Conservation (phyloP, 2,888 invertebrate genomes). For the Nomada ferruginata region DNA sequence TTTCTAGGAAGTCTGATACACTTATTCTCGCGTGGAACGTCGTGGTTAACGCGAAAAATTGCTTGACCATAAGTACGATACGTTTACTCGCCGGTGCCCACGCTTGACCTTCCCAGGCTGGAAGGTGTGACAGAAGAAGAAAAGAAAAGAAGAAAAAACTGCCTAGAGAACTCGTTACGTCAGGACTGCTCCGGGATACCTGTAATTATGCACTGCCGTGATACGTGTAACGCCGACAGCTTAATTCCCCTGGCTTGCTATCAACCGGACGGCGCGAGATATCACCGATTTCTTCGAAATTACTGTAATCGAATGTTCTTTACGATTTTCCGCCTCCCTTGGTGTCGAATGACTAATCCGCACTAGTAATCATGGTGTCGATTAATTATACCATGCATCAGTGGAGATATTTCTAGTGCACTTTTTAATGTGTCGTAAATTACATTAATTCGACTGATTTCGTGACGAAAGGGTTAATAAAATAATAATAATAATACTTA, state of each 20-base stretch:
- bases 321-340: not conserved
- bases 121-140: slow-evolving; percentile 53
- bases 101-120: slow-evolving; percentile 66
- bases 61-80: slow-evolving; percentile 51
- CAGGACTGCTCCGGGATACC: slow-evolving; percentile 29
- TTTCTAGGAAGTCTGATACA: slow-evolving; percentile 44
- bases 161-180: slow-evolving; percentile 46
- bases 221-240: slow-evolving; percentile 4
- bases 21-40: slow-evolving; percentile 29
- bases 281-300: not conserved
- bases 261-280: not conserved
- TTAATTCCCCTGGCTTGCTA: slow-evolving; percentile 8
- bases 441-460: too few relatives aligned
- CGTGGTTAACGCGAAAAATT: slow-evolving; percentile 59
- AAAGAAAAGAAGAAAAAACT: slow-evolving; percentile 38
- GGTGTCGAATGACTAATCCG: too few relatives aligned
- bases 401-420: too few relatives aligned
- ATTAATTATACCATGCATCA: too few relatives aligned
- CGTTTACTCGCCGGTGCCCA: slow-evolving; percentile 63
- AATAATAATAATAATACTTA: too few relatives aligned
- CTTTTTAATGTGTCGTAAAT: too few relatives aligned
- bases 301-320: not conserved
- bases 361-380: too few relatives aligned
- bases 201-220: slow-evolving; percentile 25
- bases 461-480: too few relatives aligned